Base-by-base conservation (phyloP, 2,888 invertebrate species). In the Acrobasis consociella region DNA sequence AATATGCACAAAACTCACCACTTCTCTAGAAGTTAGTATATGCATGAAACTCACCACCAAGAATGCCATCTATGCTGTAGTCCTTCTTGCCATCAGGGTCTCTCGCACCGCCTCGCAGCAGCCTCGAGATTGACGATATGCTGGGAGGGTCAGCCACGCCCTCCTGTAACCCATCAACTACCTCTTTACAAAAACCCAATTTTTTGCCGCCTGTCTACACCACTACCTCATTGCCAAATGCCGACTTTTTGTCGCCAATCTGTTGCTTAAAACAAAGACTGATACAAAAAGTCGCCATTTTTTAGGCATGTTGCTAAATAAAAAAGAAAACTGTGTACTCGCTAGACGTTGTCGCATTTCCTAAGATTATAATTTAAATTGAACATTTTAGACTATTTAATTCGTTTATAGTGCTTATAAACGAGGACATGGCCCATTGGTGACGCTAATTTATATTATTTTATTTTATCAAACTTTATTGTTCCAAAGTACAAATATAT, bases 141-240 rank as follows among this genome's bases (percentile, higher is more conserved):
- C 98, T 98, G 38, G 99, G 99, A 9, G 97, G 98, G 86, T 99
- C 98, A 71, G 97, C 97, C 65, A 98, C 94, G 65, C 97, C 97
- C 72, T 97, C 97, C 94, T 97, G 97, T 72, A 91, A 91, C 65
- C 70, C 62, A 65, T 64, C 65, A 64, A 11, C 31, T 49, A 2
- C 15, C 13, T 55, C 55, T 37, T 49, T 39, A 60, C 38, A 1
- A 39, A 55, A 38, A 16, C n/a, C 0, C 9, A 51, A 10, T 11
- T 52, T 56, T 56, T 56, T 50, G 16, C 37, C 13, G 13, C 16
- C n/a, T 51, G 38, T 5, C 38, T 8, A 16, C 50, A 59, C 8
- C 22, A 31, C 31, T 55, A 56, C 46, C 22, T 46, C 7, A 16
- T 22, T 56, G 42, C 39, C 8, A 56, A 42, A 42, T 42, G 17